Conservation (phyloP, 2,888 invertebrate species). For the Dynastes grantii region DNA sequence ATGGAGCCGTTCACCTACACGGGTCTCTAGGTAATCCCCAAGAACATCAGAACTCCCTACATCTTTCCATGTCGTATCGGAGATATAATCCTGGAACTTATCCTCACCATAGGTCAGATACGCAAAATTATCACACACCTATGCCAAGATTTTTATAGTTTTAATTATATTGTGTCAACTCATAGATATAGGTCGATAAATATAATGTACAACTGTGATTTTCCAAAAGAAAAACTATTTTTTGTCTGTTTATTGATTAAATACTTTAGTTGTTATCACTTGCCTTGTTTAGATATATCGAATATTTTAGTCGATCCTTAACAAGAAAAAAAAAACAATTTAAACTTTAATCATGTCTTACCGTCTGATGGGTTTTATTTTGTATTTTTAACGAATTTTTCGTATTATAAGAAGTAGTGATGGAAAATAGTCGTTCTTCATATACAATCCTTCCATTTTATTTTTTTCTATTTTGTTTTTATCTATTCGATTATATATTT, state of each 20-base stretch:
- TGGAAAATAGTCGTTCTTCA: constrained; percentile 33
- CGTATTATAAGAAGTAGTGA: constrained; percentile 34
- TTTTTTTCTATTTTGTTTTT: neutral
- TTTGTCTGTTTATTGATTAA: constrained; percentile 45
- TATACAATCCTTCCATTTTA: constrained; percentile 2
- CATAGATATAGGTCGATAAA: constrained; percentile 55
- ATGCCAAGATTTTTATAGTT: constrained; percentile 64
- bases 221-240: constrained; percentile 51
- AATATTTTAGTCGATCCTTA: constrained; percentile 14
- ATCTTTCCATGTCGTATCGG: constrained; percentile 63
- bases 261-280: constrained; percentile 41
- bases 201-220: constrained; percentile 60
- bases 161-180: constrained; percentile 50
- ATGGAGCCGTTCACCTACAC: constrained; percentile 82
- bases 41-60: constrained; percentile 61
- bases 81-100: constrained; percentile 66
- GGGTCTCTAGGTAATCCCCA: constrained; percentile 58
- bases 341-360: constrained; percentile 24
- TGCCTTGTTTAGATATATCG: constrained; percentile 27
- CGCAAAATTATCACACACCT: constrained; percentile 60
- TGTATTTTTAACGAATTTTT: neutral
- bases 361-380: neutral
- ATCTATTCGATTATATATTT: neutral
- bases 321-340: neutral
- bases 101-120: constrained; percentile 60